Base-by-base conservation (phyloP, 2,888 invertebrate species). In the Epirrhoe alternata region DNA sequence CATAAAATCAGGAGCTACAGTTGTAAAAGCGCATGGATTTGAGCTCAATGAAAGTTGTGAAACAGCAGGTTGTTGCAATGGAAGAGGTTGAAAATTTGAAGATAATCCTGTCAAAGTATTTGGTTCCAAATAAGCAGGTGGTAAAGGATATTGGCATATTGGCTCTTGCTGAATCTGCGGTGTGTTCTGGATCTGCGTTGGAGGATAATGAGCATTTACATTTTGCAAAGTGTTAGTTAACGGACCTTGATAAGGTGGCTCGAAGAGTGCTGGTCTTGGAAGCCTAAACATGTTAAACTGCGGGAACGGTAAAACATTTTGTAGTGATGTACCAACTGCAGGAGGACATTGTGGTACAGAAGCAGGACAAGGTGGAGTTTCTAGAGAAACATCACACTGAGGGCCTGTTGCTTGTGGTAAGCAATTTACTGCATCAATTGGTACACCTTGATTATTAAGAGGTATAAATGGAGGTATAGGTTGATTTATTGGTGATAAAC, bases 181-280 rank as follows among this genome's bases (percentile, higher is more conserved):
- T 57, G 31, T 42, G 16, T 54, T 55, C 12, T 54, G 49, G 38
- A 17, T 59, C 7, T 35, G 62, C 24, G 33, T 10, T 14, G 8
- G 5, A 5, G 51, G 2, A 42, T 14, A 57, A 35, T 54, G 14
- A 47, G 6, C 7, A 58, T 50, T 58, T 2, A 30, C n/a, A 24
- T 54, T 8, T 38, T 53, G 57, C 12, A 57, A 52, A 35, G 31
- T 42, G 47, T 38, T 52, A 33, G 47, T 16, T 35, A 51, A 52
- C 14, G 61, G n/a, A 14, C 35, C 47, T 58, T 59, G 66, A 8
- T 42, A 10, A 35, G 58, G 31, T 30, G 49, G 38, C 31, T 52
- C 49, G 58, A 64, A 64, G 10, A 60, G 31, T 17, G 50, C 45
- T 35, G 64, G 53, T 54, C 61, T 64, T 47, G 61, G 61, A 51